Evolutionary conservation across 92 coral and sea anemone genomes (phyloP).

Genomic region (Epizoanthus rinbou): DNA sequence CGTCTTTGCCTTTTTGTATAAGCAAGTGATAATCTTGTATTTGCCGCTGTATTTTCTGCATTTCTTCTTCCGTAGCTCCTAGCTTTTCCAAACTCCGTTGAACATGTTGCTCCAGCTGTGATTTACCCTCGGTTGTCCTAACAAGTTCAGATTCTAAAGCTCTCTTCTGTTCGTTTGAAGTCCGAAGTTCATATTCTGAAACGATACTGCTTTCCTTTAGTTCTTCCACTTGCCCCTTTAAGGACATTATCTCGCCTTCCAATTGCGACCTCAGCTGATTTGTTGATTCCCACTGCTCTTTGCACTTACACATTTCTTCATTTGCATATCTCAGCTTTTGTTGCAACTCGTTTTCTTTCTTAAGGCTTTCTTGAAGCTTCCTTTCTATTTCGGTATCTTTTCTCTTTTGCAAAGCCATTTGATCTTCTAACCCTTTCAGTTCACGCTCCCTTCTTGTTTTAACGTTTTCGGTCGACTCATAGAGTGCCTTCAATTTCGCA

Average conservation of each 20-base stretch:
- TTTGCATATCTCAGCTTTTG: constrained; percentile 6
- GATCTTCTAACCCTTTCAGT: constrained; percentile 15
- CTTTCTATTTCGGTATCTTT: background rate
- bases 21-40: constrained; percentile 30
- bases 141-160: constrained; percentile 9
- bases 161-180: background rate
- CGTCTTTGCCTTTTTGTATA: constrained; percentile 29
- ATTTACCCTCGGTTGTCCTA: background rate
- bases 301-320: constrained; percentile 23
- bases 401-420: constrained; percentile 5
- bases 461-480: constrained; percentile 4
- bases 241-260: background rate
- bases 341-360: constrained; percentile 14
- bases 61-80: constrained; percentile 22
- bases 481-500: background rate
- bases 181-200: background rate
- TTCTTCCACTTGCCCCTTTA: constrained; percentile 4
- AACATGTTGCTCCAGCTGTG: constrained; percentile 24
- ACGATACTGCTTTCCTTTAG: background rate
- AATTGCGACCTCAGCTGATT: background rate
- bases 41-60: constrained; percentile 22
- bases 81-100: constrained; percentile 21
- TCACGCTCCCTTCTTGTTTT: constrained; percentile 3
- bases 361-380: background rate
- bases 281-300: constrained; percentile 17